A percentile compares a stretch with the other conserved stretches of the same genome.
Evolutionary conservation across 2,888 invertebrate species (phyloP).

Genomic region (Lamellibrachia satsuma): DNA sequence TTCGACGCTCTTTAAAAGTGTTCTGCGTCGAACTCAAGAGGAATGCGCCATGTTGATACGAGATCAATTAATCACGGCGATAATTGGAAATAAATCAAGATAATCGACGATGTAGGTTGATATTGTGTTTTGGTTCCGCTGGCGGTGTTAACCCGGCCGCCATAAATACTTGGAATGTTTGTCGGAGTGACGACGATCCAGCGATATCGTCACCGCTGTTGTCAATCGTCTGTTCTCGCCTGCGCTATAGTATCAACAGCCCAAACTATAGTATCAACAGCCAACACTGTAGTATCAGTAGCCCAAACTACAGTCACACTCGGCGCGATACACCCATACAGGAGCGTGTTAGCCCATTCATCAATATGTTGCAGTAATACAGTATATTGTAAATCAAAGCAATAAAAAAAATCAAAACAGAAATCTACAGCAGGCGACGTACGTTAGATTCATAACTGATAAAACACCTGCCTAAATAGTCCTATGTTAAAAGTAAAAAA

Average conservation of each 20-base stretch:
- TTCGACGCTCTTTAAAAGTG: not conserved
- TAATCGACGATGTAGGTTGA: not conserved
- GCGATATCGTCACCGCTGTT: not conserved
- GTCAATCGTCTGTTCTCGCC: not conserved
- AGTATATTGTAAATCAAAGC: not conserved
- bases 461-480: too few relatives aligned
- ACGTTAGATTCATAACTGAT: too few relatives aligned
- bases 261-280: not conserved
- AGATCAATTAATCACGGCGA: conserved; percentile 1
- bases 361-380: not conserved
- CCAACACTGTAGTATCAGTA: not conserved
- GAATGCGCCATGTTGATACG: not conserved
- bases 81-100: conserved; percentile 17
- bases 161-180: not conserved
- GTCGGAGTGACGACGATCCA: not conserved
- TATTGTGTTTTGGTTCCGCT: not conserved
- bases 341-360: not conserved
- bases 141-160: too few relatives aligned
- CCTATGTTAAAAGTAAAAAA: too few relatives aligned
- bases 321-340: not conserved
- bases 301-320: not conserved
- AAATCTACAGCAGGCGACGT: not conserved
- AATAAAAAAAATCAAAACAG: not conserved
- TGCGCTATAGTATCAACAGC: not conserved
- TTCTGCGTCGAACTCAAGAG: not conserved